These are phyloP conservation scores for Typhlichthys eigenmanni DNA, from an alignment of 2,797 vertebrate genomes.

Conservation along the genomic window DNA sequence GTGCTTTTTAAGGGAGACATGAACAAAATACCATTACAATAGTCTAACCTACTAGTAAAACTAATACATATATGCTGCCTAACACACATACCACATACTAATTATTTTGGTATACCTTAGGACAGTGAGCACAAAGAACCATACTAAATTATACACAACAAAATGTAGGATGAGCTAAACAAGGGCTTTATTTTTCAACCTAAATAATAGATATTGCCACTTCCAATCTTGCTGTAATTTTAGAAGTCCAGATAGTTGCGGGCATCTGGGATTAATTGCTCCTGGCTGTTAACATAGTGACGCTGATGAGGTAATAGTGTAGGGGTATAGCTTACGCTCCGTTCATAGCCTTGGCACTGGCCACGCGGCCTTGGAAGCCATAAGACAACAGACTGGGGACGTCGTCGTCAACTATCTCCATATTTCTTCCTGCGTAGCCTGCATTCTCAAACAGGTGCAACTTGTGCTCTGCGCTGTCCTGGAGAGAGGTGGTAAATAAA, in stretches of 20 bases:
- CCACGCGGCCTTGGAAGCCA: conserved; percentile 90
- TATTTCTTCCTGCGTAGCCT: conserved; percentile 84
- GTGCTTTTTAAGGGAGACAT: too few species aligned
- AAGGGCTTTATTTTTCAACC: conserved; percentile 73
- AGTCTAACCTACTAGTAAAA: too few species aligned
- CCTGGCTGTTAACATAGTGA: too few species aligned
- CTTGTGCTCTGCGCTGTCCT: conserved; percentile 89
- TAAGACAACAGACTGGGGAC: conserved; percentile 92
- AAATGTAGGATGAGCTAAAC: neutral
- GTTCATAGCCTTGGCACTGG: conserved; percentile 82
- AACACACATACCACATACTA: too few species aligned
- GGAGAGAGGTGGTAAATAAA: conserved; percentile 10
- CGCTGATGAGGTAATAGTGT: too few species aligned
- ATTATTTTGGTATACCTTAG: too few species aligned
- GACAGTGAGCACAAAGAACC: too few species aligned
- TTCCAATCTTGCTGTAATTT: conserved; percentile 12
- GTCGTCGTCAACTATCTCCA: conserved; percentile 91
- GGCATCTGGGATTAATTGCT: conserved; percentile 36
- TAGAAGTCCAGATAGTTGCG: conserved; percentile 22
- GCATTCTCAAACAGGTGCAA: conserved; percentile 87
- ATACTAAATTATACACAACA: neutral
- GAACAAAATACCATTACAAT: too few species aligned
- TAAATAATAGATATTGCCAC: conserved; percentile 45
- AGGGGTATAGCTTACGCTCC: conserved; percentile 83
- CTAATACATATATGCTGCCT: too few species aligned